Percentiles rank a stretch among this genome's conserved stretches.
Conservation (phyloP, 1,140 invertebrate species). For the Macrocentrus cingulum region DNA sequence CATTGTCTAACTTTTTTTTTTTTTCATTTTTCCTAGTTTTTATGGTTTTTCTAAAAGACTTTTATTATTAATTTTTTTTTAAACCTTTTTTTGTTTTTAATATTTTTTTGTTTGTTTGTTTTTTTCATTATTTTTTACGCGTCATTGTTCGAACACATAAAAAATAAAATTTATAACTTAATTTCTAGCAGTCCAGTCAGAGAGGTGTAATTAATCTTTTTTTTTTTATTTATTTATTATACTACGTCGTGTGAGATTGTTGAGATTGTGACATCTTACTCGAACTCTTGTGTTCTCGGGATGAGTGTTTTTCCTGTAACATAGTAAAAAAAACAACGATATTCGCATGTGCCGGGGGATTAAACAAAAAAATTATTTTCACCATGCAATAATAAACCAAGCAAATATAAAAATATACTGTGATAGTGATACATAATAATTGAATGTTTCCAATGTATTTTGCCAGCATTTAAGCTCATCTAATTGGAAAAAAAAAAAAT, state of each 20-base stretch:
- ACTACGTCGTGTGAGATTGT: slow-evolving; percentile 43
- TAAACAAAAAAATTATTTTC: no score
- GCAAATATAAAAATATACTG: no score
- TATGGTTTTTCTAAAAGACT: no score
- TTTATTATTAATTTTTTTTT: no score
- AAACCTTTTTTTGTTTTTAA: slow-evolving; percentile 14
- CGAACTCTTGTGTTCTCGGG: slow-evolving; percentile 46
- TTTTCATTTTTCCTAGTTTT: no score
- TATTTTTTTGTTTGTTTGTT: background rate
- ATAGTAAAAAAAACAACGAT: no score
- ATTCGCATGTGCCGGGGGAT: no score
- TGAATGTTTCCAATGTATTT: no score
- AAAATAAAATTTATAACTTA: slow-evolving; percentile 1
- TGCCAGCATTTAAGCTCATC: no score
- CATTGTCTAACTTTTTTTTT: background rate
- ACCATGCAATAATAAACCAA: no score
- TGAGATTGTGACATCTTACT: slow-evolving; percentile 41
- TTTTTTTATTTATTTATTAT: slow-evolving; percentile 5
- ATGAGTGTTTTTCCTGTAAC: slow-evolving; percentile 47
- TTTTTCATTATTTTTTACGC: background rate
- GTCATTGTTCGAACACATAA: background rate
- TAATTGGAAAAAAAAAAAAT: no score
- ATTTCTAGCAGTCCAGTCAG: background rate
- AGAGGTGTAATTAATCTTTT: background rate
- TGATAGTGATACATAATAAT: no score